These are phyloP conservation scores for Thymelicus sylvestris DNA, from an alignment of 2,888 invertebrate species.

Conservation along the genomic window DNA sequence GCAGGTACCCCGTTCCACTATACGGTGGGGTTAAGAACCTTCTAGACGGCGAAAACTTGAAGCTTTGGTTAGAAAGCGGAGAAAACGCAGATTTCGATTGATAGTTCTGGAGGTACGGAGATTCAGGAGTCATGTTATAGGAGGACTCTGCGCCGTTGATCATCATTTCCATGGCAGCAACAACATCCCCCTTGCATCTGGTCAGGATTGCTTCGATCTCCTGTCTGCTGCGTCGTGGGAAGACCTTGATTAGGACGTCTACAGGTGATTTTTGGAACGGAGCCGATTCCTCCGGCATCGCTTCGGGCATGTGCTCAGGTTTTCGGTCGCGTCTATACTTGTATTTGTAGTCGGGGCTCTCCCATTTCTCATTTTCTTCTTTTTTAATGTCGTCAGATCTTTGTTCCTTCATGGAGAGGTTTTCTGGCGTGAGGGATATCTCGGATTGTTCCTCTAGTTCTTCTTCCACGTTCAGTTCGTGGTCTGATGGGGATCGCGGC, in stretches of 20 bases:
- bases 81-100: constrained; percentile 91
- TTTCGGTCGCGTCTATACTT: constrained; percentile 70
- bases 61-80: constrained; percentile 86
- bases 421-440: constrained; percentile 89
- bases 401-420: constrained; percentile 90
- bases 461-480: constrained; percentile 84
- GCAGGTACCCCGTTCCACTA: constrained; percentile 92
- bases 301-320: constrained; percentile 50
- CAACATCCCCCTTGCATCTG: constrained; percentile 94
- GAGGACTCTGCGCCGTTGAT: constrained; percentile 85
- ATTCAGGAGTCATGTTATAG: constrained; percentile 73
- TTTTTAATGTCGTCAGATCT: constrained; percentile 79
- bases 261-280: constrained; percentile 89
- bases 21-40: constrained; percentile 93
- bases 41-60: constrained; percentile 88
- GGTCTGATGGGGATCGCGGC: constrained; percentile 78
- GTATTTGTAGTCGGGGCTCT: constrained; percentile 71
- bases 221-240: constrained; percentile 93
- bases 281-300: constrained; percentile 54
- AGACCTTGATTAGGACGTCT: constrained; percentile 94
- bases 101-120: constrained; percentile 75
- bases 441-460: constrained; percentile 80
- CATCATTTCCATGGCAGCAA: constrained; percentile 97
- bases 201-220: constrained; percentile 94
- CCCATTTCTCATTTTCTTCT: constrained; percentile 80